Evolutionary conservation across 2,113 vertebrate genomes (phyloP), one percentile per base, ranked within the genome.

Genomic region (Bombycilla garrulus): DNA sequence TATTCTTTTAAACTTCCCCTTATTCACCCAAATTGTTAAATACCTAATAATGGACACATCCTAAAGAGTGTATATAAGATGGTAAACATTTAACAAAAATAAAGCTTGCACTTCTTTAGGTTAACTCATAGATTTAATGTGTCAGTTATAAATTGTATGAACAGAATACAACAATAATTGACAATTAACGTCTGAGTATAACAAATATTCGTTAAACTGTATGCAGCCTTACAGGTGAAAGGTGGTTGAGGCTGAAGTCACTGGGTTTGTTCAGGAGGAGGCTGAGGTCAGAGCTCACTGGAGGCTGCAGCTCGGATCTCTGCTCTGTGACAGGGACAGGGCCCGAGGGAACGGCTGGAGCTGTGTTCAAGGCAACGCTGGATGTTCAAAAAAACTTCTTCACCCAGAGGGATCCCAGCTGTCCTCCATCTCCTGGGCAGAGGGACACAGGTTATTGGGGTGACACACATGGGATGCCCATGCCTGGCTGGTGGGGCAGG

Each of bases 301-400:
- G 57, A 20, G 40, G 35, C n/a, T 70, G 48, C 65, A 79, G 48
- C 64, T 54, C 45, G 11, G 1, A 21, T 5, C 65, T 56, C 48
- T 56, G 74, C 35, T 64, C 66, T 71, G 48, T 56, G 48, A 40
- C 48, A 47, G 23, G 20, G 20, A 47, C 65, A 87, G 65, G 40
- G 40, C 20, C 28, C 0, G 1, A 48, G 65, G 29, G 29, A 47
- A 29, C 0, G 1, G 29, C 56, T 62, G 48, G n/a, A 71, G 48
- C 57, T 35, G 40, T 31, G 57, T 15, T 35, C 50, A 31, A 18
- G 42, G 42, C 42, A 29, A 35, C 14, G 4, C 35, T 31, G 66
- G 40, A 31, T 48, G 22, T 36, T 31, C 15, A 17, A 5, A 19
- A 48, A 42, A 33, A 4, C 25, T 50, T 64, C 66, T 50, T 57